Evolutionary conservation across 35 echinoderm and acorn worm genomes (phyloP).

Genomic region (Nesometra sesokonis): DNA sequence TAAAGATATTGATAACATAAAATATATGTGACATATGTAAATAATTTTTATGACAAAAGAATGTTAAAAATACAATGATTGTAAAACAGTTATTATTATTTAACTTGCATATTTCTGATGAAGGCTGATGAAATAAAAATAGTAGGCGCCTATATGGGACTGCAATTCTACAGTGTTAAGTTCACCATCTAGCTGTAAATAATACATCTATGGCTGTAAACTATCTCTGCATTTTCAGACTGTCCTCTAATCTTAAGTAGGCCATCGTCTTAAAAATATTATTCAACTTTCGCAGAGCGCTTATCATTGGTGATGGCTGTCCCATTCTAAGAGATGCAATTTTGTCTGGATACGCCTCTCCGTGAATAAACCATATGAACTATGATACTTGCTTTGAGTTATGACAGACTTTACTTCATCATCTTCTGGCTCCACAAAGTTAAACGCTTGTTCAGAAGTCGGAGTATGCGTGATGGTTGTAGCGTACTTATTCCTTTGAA

Average conservation of each 20-base stretch:
- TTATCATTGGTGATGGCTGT: background rate
- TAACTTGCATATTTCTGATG: too few species aligned
- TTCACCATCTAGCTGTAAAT: too few species aligned
- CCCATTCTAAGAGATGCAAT: background rate
- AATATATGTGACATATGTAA: too few species aligned
- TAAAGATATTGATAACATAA: too few species aligned
- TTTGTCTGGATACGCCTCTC: background rate
- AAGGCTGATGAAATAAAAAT: too few species aligned
- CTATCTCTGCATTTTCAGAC: background rate
- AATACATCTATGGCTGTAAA: too few species aligned
- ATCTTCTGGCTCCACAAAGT: background rate
- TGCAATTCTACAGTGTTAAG: too few species aligned
- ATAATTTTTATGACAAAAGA: too few species aligned
- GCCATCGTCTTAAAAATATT: slow-evolving; percentile 4
- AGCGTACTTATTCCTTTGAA: background rate
- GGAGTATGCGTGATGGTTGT: too few species aligned
- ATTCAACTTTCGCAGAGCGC: background rate
- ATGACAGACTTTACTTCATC: background rate
- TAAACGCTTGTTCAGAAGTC: background rate
- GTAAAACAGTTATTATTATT: too few species aligned
- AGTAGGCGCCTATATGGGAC: too few species aligned
- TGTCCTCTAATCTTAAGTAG: slow-evolving; percentile 17
- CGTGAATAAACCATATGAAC: background rate
- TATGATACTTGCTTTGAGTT: background rate
- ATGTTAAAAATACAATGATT: too few species aligned